Conservation (phyloP, 92 coral and sea anemone genomes). For the Ricordea florida region DNA sequence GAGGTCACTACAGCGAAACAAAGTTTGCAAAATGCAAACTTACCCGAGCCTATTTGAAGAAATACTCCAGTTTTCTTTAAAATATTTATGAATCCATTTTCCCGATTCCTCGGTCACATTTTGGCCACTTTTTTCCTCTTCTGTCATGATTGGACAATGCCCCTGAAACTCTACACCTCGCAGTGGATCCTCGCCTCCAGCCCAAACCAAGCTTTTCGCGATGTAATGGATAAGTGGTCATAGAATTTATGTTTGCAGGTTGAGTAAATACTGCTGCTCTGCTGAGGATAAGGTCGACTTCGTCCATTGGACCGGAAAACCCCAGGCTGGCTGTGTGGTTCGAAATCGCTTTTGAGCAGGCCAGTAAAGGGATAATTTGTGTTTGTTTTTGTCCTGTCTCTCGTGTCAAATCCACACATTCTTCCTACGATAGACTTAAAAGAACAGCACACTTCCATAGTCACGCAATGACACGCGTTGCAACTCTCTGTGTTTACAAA, state of each 20-base stretch:
- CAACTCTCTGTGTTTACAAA: too few relatives aligned
- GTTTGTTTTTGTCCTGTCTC: too few relatives aligned
- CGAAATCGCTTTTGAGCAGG: constrained; percentile 40
- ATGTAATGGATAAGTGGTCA: constrained; percentile 40
- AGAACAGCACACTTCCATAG: too few relatives aligned
- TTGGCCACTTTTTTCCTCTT: constrained; percentile 42
- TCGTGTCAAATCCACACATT: too few relatives aligned
- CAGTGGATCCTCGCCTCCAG: constrained; percentile 20
- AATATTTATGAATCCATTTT: too few relatives aligned
- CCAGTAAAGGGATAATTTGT: too few relatives aligned
- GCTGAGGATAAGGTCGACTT: constrained; percentile 1
- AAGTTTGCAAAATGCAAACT: neutral
- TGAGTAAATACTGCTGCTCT: constrained; percentile 28
- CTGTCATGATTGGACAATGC: constrained; percentile 32
- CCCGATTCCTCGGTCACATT: too few relatives aligned
- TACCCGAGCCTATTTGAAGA: constrained; percentile 50
- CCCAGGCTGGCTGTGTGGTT: too few relatives aligned
- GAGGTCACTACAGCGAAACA: neutral
- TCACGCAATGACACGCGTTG: too few relatives aligned
- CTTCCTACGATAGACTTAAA: too few relatives aligned
- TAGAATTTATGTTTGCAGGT: constrained; percentile 17
- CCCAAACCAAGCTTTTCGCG: constrained; percentile 53
- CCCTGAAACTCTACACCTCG: constrained; percentile 35
- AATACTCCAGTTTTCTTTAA: constrained; percentile 31
- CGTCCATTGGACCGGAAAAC: constrained; percentile 27